Base-by-base conservation (phyloP, 2,888 invertebrate genomes). In the Nowickia ferox region DNA sequence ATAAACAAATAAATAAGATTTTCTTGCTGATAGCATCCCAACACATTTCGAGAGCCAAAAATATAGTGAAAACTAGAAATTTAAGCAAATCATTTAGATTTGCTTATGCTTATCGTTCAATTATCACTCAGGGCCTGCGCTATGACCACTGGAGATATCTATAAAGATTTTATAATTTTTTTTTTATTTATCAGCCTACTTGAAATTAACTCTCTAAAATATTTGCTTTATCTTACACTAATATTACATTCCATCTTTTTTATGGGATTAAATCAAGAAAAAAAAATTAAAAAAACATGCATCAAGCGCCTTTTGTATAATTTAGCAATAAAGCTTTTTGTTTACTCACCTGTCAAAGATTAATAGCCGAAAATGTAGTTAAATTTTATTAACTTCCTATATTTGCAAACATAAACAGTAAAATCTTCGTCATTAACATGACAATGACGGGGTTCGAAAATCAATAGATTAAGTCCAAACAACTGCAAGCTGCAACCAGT, bases 361-460 rank as follows among this genome's bases (percentile, higher is more conserved):
- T 75, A 68, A 77, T 66, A 59, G 44, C n/a, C 66, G 42, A 76
- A 66, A 66, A 46, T 46, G 22, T 57, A 66, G 53, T 65, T 66
- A 68, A 57, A 17, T 57, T 76, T 57, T 48, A 68, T 59, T 77
- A 38, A 66, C 76, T 66, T 76, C 76, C 76, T 66, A 13, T 17
- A 66, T 15, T 44, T 46, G 19, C 17, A 76, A 65, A 76, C 55
- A 66, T 46, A 76, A 76, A 66, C 30, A 9, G 44, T 63, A 63
- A 44, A 53, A 53, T 71, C 44, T 22, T 2, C 46, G 72, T 79
- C 80, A 55, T 80, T 72, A 72, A 71, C 72, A 75, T 82, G 48
- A 69, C 82, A 82, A 82, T 82, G 82, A 69, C 76, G 68, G 22
- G 63, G 63, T 53, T 61, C 51, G 51, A 77, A 82, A 6, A 82